phyloP scores from a whole-genome alignment of 2,888 invertebrate genomes.

The Ommatoiulus sabulosus region DNA sequence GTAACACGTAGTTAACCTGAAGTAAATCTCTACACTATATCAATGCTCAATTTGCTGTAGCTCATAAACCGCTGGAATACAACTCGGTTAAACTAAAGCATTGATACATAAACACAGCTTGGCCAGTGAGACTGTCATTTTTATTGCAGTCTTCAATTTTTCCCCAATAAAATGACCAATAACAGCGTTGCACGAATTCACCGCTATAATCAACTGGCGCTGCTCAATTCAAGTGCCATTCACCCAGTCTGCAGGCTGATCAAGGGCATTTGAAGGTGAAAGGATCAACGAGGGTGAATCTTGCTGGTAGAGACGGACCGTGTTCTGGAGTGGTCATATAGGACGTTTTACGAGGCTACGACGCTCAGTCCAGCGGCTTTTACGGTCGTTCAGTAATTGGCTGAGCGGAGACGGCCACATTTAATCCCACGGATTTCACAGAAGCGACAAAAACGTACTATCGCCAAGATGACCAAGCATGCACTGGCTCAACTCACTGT shows the following conservation, averaged over 20 bases:
- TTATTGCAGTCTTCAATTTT: too few species aligned
- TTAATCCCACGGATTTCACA: neutral
- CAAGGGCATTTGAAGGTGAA: neutral
- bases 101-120: too few species aligned
- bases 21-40: too few species aligned
- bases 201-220: neutral
- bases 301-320: neutral
- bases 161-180: too few species aligned
- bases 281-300: neutral
- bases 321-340: neutral
- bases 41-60: too few species aligned
- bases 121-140: too few species aligned
- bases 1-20: too few species aligned
- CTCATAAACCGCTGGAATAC: too few species aligned
- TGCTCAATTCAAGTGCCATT: neutral
- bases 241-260: neutral
- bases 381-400: constrained; percentile 1
- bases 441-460: neutral
- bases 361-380: neutral
- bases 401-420: neutral
- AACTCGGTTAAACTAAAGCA: too few species aligned
- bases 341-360: neutral
- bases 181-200: too few species aligned
- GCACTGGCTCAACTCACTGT: neutral
- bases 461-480: neutral